Evolutionary conservation across 2,797 vertebrate species (phyloP), one percentile per base, ranked within the genome.

Genomic region (Arrhamphus sclerolepis): DNA sequence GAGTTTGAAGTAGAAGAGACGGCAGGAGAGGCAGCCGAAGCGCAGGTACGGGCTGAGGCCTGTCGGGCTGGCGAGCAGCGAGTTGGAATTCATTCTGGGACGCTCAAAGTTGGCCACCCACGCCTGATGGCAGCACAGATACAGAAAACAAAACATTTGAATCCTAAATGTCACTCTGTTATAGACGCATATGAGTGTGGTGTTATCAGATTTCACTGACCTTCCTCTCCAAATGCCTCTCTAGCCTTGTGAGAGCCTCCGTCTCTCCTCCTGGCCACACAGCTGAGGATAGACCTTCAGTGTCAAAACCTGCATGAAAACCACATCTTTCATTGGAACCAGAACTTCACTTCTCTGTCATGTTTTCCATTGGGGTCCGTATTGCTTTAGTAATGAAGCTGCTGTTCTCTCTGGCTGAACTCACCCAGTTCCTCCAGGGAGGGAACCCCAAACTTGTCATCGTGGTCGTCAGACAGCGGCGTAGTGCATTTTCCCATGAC

Each of bases 61-160:
- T 0, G 96, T 97, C 1, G 96, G 96, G 78, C 96, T 98, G 62
- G 96, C 96, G 31, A 98, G 91, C 51, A 98, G 92, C 11, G 97
- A 98, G 86, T 96, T 98, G 34, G 96, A 93, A 58, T 97, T 98
- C 96, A 98, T 97, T 80, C 96, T 92, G 62, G 97, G 97, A 71
- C 95, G 94, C 90, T 98, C 96, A 62, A 98, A 97, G 86, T 98
- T 98, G 68, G 96, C 96, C 44, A 98, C 97, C 97, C 96, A 98
- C 26, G 97, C 97, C 97, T 96, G 89, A 72, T 0, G 61, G 41
- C 46, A 76, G 21, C 43, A 28, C 31, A 69, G 46, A 47, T 7
- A 49, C 3, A 6, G 21, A 38, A 38, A 44, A 42, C 8, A 18
- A 22, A n/a, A 21, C 6, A 26, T 26, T 26, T 5, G 20, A 5